These are phyloP conservation scores for Conus ventricosus DNA, from an alignment of 1,140 invertebrate genomes.

Conservation along the genomic window DNA sequence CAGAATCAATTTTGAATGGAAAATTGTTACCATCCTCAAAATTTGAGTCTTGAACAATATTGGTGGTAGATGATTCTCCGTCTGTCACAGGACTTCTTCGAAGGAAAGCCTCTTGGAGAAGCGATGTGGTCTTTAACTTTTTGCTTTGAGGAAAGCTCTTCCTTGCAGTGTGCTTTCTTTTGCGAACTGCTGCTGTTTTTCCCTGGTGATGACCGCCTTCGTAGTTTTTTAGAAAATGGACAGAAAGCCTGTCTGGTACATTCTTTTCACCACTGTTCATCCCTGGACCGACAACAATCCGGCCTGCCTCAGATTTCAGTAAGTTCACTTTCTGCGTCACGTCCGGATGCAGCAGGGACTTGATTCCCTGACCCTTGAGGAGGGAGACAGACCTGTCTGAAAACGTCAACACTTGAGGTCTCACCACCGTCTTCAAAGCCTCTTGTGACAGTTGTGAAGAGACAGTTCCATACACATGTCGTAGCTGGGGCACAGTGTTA, in stretches of 20 bases:
- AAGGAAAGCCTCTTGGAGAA: neutral
- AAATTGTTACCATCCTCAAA: neutral
- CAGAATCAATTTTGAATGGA: constrained; percentile 33
- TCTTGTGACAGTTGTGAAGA: neutral
- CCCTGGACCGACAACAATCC: too few species aligned
- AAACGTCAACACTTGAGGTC: neutral
- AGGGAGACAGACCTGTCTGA: neutral
- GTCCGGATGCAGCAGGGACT: neutral
- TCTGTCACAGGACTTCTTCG: neutral
- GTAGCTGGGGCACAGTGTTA: too few species aligned
- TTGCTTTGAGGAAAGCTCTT: neutral
- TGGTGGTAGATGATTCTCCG: neutral
- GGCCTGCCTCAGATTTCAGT: too few species aligned
- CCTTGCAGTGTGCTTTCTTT: neutral
- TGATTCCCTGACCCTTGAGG: neutral
- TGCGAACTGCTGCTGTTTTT: neutral
- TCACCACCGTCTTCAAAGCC: neutral
- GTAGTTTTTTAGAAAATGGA: too few species aligned
- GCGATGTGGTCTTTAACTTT: neutral
- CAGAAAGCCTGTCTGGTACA: neutral
- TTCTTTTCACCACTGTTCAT: neutral
- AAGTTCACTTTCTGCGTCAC: neutral
- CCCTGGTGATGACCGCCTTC: neutral
- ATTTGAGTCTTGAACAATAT: neutral
- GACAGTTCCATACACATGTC: neutral